These are phyloP conservation scores for Thunnus maccoyii DNA, from an alignment of 2,113 vertebrate genomes.

Conservation along the genomic window DNA sequence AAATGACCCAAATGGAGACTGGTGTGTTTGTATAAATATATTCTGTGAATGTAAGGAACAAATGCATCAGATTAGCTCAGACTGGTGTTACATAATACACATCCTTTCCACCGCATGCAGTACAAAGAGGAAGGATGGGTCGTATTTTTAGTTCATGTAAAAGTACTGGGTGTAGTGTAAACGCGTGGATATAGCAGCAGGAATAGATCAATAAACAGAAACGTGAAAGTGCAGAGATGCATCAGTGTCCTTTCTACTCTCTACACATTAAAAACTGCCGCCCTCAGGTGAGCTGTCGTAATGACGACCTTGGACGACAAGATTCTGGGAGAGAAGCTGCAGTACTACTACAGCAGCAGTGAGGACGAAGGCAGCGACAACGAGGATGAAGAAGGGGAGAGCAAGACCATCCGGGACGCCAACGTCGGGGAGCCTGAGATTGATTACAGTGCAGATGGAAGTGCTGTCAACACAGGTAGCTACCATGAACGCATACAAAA, in stretches of 20 bases:
- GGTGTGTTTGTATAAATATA: no score
- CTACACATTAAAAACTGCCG: not conserved
- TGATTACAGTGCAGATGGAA: constrained; percentile 89
- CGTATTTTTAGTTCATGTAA: no score
- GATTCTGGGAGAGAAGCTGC: constrained; percentile 95
- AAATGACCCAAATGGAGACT: not conserved
- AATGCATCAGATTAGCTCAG: no score
- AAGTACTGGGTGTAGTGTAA: no score
- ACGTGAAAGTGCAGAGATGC: not conserved
- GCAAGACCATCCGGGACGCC: constrained; percentile 80
- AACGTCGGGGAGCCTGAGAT: constrained; percentile 78
- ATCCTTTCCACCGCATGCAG: not conserved
- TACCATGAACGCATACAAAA: not conserved
- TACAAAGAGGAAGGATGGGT: not conserved
- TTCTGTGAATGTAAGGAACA: no score
- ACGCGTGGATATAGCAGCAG: no score
- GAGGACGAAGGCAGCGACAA: constrained; percentile 95
- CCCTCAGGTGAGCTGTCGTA: constrained; percentile 52
- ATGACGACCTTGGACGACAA: constrained; percentile 98
- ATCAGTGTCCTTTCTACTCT: not conserved
- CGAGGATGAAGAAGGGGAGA: constrained; percentile 87
- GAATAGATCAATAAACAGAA: no score
- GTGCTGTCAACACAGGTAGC: constrained; percentile 93
- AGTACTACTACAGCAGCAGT: constrained; percentile 98
- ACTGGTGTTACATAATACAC: no score